phyloP scores from a whole-genome alignment of 1,140 invertebrate genomes.

The Metopolophium dirhodum region DNA sequence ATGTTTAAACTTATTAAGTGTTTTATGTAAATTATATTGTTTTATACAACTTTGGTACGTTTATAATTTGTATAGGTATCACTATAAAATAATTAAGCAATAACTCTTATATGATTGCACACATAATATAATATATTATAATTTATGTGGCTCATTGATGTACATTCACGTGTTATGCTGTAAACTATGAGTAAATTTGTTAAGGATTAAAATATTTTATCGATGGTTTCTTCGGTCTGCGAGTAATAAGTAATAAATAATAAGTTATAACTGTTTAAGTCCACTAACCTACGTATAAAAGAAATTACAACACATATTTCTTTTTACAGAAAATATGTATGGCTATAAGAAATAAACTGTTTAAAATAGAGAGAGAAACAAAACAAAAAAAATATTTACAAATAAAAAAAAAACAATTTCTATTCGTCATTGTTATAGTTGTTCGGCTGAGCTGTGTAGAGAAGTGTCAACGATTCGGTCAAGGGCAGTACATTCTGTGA shows the following conservation, averaged over 20 bases:
- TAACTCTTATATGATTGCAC: not conserved
- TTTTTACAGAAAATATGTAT: not conserved
- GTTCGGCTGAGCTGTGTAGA: not conserved
- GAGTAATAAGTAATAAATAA: not conserved
- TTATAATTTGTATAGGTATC: not conserved
- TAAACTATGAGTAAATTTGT: not conserved
- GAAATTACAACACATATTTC: not conserved
- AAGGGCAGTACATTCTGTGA: conserved; percentile 1
- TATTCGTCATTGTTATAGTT: conserved; percentile 30
- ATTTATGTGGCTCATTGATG: not conserved
- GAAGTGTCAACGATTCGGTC: conserved; percentile 35
- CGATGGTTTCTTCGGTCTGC: not conserved
- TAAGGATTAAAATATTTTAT: not conserved
- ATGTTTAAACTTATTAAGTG: too few species aligned
- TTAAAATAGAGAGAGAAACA: not conserved
- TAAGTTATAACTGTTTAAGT: not conserved
- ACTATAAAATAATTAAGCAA: not conserved
- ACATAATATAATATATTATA: not conserved
- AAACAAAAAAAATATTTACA: conserved; percentile 14
- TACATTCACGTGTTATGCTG: not conserved
- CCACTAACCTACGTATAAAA: conserved; percentile 12
- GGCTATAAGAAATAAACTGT: not conserved
- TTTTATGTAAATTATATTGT: not conserved
- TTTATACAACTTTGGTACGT: not conserved
- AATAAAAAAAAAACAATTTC: not conserved